Evolutionary conservation across 2,113 vertebrate species (phyloP).

Genomic region (Tragelaphus scriptus): DNA sequence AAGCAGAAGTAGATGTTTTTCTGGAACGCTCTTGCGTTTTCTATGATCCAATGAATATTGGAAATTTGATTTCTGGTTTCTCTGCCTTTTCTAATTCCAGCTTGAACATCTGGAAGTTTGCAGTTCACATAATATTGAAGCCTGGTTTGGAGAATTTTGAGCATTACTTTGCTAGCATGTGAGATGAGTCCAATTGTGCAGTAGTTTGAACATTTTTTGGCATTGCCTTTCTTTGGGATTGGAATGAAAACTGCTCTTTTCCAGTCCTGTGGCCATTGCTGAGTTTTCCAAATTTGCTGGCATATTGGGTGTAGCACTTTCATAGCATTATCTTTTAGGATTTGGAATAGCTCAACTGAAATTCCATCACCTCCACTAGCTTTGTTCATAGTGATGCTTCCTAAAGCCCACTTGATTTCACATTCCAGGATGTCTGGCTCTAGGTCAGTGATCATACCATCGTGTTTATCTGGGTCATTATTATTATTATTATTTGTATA

Average conservation of each 20-base stretch:
- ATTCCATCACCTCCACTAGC: background rate
- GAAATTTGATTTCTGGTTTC: background rate
- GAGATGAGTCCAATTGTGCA: background rate
- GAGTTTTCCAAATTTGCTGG: background rate
- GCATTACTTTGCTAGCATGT: background rate
- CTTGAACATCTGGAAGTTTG: background rate
- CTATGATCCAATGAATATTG: accelerated
- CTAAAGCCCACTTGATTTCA: background rate
- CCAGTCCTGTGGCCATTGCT: background rate
- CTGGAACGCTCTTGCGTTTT: background rate
- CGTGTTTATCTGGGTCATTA: background rate
- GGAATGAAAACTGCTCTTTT: background rate
- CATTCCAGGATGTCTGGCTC: background rate
- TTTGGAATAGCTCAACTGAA: background rate
- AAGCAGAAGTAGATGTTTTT: background rate
- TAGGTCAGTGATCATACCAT: background rate
- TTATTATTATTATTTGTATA: background rate
- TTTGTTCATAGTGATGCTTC: background rate
- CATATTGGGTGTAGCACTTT: background rate
- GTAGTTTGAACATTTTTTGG: background rate
- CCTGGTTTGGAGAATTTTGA: background rate
- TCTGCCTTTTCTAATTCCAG: background rate
- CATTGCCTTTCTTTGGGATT: background rate
- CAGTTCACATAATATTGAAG: background rate
- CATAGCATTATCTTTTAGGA: background rate